Percentiles rank a stretch among this genome's conserved stretches.
phyloP scores from a whole-genome alignment of 1,140 invertebrate species.

The Bombus sibiricus region DNA sequence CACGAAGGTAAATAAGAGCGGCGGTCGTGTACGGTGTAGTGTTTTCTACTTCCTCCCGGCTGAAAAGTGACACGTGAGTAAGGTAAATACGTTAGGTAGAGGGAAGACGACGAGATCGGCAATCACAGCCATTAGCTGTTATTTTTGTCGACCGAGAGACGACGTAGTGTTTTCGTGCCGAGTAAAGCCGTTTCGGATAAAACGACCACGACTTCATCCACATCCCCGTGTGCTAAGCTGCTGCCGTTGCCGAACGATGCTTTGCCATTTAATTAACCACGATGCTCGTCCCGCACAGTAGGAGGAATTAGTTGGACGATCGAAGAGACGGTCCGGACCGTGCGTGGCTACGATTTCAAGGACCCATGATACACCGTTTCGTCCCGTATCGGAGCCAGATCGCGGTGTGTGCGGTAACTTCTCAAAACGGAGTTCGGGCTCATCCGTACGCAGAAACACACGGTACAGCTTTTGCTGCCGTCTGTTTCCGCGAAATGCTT shows the following conservation, averaged over 20 bases:
- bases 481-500: constrained; percentile 17
- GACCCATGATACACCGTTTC: neutral
- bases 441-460: constrained; percentile 5
- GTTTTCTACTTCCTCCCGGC: constrained; percentile 45
- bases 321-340: neutral
- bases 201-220: neutral
- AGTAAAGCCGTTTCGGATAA: constrained; percentile 50
- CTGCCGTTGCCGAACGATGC: neutral
- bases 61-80: constrained; percentile 56
- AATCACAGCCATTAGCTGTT: constrained; percentile 59
- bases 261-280: constrained; percentile 20
- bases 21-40: constrained; percentile 16
- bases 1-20: constrained; percentile 30
- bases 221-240: neutral
- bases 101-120: constrained; percentile 47
- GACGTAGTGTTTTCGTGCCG: constrained; percentile 47
- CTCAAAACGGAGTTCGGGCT: neutral
- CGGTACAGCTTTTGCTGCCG: neutral
- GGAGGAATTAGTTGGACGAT: neutral
- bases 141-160: constrained; percentile 57
- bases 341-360: constrained; percentile 13
- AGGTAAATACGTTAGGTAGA: constrained; percentile 41
- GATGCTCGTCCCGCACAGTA: neutral
- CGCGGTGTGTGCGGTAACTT: neutral
- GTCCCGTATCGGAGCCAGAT: neutral